Evolutionary conservation across 2,797 vertebrate genomes (phyloP).

Genomic region (Pitangus sulphuratus): DNA sequence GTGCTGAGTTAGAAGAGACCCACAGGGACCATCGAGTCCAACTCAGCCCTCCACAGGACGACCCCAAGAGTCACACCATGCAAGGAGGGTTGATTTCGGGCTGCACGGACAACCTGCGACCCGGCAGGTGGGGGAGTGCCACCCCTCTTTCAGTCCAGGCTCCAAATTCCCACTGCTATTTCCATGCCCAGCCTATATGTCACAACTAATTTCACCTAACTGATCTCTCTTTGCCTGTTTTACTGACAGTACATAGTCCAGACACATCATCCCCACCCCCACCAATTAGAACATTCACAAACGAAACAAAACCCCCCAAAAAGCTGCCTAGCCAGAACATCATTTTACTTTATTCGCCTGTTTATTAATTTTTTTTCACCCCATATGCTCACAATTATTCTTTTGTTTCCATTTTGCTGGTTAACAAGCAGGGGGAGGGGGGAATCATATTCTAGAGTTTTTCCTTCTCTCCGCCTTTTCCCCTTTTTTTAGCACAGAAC

Average conservation of each 20-base stretch:
- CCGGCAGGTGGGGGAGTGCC: rapidly evolving
- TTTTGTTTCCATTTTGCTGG: neutral
- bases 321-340: neutral
- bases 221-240: neutral
- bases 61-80: neutral
- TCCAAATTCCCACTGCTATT: neutral
- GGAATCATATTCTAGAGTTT: neutral
- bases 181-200: neutral
- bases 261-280: neutral
- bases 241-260: neutral
- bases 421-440: neutral
- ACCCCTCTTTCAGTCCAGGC: neutral
- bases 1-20: neutral
- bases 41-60: neutral
- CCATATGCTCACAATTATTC: neutral
- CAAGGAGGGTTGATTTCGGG: rapidly evolving
- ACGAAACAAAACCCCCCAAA: neutral
- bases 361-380: neutral
- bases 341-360: neutral
- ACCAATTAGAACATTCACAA: neutral
- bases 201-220: neutral
- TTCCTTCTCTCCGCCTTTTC: neutral
- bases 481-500: constrained; percentile 54
- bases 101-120: rapidly evolving
- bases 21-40: neutral